A percentile compares a stretch with the other conserved stretches of the same genome.
Evolutionary conservation across 2,113 vertebrate genomes (phyloP).

Genomic region (Hippocampus mohnikei): DNA sequence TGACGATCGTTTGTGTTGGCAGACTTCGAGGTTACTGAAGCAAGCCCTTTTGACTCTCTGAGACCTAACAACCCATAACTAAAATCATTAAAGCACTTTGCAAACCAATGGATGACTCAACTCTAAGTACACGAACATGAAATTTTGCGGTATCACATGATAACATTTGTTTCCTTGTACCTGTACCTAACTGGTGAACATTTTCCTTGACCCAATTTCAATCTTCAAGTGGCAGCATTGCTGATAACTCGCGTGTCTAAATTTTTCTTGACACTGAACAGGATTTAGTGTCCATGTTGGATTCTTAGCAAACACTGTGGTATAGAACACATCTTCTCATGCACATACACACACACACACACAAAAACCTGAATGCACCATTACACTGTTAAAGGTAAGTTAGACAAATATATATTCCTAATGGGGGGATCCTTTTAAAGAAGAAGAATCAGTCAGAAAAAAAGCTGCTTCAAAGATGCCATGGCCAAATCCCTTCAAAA

Average conservation of each 20-base stretch:
- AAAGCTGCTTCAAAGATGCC: background rate
- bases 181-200: too few relatives aligned
- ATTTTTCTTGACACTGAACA: too few relatives aligned
- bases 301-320: too few relatives aligned
- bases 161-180: background rate
- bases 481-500: background rate
- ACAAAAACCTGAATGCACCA: too few relatives aligned
- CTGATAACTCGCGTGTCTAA: too few relatives aligned
- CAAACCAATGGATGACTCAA: background rate
- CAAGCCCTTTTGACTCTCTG: slow-evolving; percentile 1
- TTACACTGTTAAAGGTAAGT: too few relatives aligned
- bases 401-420: too few relatives aligned
- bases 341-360: too few relatives aligned
- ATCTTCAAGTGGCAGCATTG: too few relatives aligned
- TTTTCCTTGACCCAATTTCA: too few relatives aligned
- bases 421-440: background rate
- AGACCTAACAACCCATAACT: background rate
- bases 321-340: too few relatives aligned
- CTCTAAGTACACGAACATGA: background rate
- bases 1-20: slow-evolving; percentile 1
- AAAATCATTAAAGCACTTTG: background rate
- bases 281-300: too few relatives aligned
- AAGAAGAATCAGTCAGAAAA: background rate
- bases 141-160: background rate
- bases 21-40: background rate